A percentile compares a stretch with the other conserved stretches of the same genome.
Evolutionary conservation across 1,140 invertebrate genomes (phyloP).

Genomic region (Brachionus plicatilis): DNA sequence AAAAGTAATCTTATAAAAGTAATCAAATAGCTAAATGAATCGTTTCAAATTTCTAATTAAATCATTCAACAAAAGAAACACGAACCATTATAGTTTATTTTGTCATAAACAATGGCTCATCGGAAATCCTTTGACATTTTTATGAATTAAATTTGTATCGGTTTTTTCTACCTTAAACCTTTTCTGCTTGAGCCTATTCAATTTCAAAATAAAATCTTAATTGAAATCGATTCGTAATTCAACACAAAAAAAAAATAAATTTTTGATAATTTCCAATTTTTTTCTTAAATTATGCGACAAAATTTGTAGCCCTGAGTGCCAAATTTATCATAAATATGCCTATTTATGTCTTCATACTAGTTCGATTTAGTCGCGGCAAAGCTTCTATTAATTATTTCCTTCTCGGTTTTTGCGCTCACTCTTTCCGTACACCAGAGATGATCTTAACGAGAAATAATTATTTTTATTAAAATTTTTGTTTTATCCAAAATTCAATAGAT

Average conservation of each 20-base stretch:
- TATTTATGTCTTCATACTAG: too few species aligned
- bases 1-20: too few species aligned
- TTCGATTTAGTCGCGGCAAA: neutral
- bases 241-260: neutral
- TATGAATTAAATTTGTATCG: neutral
- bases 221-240: neutral
- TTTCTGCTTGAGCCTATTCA: neutral
- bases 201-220: neutral
- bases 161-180: neutral
- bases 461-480: neutral
- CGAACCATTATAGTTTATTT: neutral
- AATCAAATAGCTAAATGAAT: neutral
- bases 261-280: neutral
- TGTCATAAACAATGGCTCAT: neutral
- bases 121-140: neutral
- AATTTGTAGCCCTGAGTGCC: neutral
- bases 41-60: neutral
- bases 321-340: neutral
- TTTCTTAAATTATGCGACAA: neutral
- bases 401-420: neutral
- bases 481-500: neutral
- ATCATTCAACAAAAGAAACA: neutral
- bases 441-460: neutral
- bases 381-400: neutral
- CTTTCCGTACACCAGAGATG: neutral